Evolutionary conservation across 64 coral and sea anemone species (phyloP).

Genomic region (Anthopleura sola): DNA sequence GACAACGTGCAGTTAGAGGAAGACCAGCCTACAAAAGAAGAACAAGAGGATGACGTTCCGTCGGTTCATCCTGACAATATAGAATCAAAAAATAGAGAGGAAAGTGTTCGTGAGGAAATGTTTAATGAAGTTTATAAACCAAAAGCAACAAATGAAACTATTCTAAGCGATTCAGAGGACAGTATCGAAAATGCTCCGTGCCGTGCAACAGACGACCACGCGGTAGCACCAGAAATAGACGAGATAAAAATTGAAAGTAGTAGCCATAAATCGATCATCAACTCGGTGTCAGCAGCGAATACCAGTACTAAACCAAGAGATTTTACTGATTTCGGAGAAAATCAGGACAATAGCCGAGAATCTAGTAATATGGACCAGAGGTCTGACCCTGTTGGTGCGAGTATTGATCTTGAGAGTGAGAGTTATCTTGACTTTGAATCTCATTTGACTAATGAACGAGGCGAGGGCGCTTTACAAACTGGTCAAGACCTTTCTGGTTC

Average conservation of each 20-base stretch:
- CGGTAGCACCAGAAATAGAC: not conserved
- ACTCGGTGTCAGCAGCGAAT: not conserved
- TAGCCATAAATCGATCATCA: slow-evolving; percentile 8
- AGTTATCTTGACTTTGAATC: not conserved
- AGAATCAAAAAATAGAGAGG: not conserved
- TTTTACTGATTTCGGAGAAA: not conserved
- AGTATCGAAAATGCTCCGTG: not conserved
- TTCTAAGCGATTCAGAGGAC: not conserved
- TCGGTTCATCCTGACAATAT: not conserved
- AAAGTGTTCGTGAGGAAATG: not conserved
- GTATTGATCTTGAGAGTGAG: not conserved
- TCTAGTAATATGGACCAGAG: not conserved
- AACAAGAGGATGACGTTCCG: not conserved
- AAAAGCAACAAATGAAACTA: not conserved
- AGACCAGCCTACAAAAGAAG: not conserved
- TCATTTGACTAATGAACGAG: not conserved
- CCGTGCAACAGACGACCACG: not conserved
- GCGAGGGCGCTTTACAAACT: not conserved
- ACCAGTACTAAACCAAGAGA: not conserved
- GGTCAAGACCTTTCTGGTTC: not conserved
- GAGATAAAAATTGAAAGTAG: slow-evolving; percentile 9
- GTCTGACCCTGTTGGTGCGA: not conserved
- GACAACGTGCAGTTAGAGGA: not conserved
- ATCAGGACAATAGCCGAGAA: not conserved
- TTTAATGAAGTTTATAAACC: not conserved